Evolutionary conservation across 2,797 vertebrate genomes (phyloP), one percentile per base, ranked within the genome.

Genomic region (Galagoides demidoff): DNA sequence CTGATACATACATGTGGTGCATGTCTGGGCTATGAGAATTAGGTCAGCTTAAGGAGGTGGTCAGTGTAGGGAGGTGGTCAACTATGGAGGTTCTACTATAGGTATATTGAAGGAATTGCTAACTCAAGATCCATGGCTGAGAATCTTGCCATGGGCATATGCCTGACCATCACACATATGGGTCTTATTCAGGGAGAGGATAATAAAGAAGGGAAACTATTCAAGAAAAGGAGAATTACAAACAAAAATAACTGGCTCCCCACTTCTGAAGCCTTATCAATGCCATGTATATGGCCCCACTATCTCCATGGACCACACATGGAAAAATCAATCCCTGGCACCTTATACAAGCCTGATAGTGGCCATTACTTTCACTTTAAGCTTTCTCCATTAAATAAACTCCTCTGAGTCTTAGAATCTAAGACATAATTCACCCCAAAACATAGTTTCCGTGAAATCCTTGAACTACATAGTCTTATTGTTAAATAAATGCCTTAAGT

Each of bases 241-340:
- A 92, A 77, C 13, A 2, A 88, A 4, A 87, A 25, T 81, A 37
- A 86, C 22, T 66, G 31, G 16, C 90, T 87, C 70, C 70, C 9
- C 39, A 22, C 19, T 64, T 37, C 10, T 27, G 45, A 76, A 92
- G 64, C 4, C 22, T 91, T 92, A 91, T 92, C 70, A 43, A 64
- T 57, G 37, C 27, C 63, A 31, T 43, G 10, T 45, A 39, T 13
- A 74, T 83, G 45, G 43, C 19, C 63, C 9, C 57, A 68, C 9
- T 59, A 29, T 79, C 81, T 95, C 45, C 55, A 52, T 10, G n/a
- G 6, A 92, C 45, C 29, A 43, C 49, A 70, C 10, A 2, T 8
- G 57, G n/a, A 92, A 94, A 96, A 95, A 94, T 78, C 55, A 96
- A n/a, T 66, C 25, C 45, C 12, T 66, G 23, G 37, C 19, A 4